phyloP scores from a whole-genome alignment of 1,140 invertebrate genomes.

The Bicyclus anynana region DNA sequence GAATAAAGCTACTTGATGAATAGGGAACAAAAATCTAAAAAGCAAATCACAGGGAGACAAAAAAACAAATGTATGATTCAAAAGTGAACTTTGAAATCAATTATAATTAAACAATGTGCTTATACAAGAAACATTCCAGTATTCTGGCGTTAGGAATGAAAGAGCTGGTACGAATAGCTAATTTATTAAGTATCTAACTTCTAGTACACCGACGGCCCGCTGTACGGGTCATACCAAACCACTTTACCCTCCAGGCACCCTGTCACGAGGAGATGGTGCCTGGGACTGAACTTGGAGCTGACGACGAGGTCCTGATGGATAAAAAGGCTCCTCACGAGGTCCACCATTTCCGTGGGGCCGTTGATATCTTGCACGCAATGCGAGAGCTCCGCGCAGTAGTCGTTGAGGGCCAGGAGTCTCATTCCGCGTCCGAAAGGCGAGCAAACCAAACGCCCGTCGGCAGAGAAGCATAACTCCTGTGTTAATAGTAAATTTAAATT shows the following conservation, averaged over 20 bases:
- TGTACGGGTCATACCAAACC: constrained; percentile 90
- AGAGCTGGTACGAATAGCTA: not conserved
- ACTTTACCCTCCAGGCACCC: constrained; percentile 93
- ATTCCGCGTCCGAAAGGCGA: constrained; percentile 93
- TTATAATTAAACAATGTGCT: too few species aligned
- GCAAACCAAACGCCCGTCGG: constrained; percentile 92
- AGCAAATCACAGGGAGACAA: too few species aligned
- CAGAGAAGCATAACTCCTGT: constrained; percentile 90
- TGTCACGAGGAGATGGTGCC: constrained; percentile 89
- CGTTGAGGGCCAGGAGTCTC: constrained; percentile 88
- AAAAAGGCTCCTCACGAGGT: constrained; percentile 82
- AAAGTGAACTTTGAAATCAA: too few species aligned
- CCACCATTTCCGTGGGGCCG: constrained; percentile 65
- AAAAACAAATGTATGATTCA: too few species aligned
- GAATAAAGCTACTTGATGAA: too few species aligned
- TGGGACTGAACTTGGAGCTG: constrained; percentile 93
- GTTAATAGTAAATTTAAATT: too few species aligned
- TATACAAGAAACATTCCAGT: not conserved
- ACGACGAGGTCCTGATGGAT: constrained; percentile 92
- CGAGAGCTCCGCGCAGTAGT: constrained; percentile 87
- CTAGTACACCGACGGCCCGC: constrained; percentile 53
- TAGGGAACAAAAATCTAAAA: too few species aligned
- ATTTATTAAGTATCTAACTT: constrained; percentile 34
- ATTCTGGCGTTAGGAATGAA: constrained; percentile 2
- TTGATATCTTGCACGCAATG: constrained; percentile 78